Conservation (phyloP, 1,140 invertebrate species). For the Drosophila kohkoa region DNA sequence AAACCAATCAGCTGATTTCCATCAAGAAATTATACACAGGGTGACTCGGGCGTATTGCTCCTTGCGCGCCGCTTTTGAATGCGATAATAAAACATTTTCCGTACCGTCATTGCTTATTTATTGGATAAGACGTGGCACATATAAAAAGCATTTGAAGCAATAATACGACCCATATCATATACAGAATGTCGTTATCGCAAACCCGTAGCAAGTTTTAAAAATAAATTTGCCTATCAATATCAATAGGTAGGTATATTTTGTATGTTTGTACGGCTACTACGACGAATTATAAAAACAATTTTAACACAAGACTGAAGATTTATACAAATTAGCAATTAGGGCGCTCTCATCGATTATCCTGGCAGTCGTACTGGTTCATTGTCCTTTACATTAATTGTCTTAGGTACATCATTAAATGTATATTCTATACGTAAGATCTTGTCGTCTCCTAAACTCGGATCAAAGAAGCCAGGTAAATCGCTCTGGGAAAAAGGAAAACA, state of each 20-base stretch:
- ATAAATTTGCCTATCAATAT: not conserved
- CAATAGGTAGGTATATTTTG: slow-evolving; percentile 21
- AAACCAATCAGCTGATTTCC: slow-evolving; percentile 37
- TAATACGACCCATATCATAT: not conserved
- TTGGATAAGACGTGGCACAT: not conserved
- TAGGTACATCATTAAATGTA: slow-evolving; percentile 91
- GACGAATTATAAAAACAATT: slow-evolving; percentile 72
- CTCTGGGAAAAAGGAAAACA: slow-evolving; percentile 87
- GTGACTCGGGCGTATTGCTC: slow-evolving; percentile 5
- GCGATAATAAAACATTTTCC: not conserved
- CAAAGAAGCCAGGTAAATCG: slow-evolving; percentile 98
- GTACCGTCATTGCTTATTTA: slow-evolving; percentile 5
- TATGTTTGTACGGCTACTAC: slow-evolving; percentile 36
- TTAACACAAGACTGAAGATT: slow-evolving; percentile 74
- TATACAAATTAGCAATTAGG: slow-evolving; percentile 55
- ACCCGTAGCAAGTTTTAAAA: slow-evolving; percentile 2
- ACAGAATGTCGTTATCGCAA: not conserved
- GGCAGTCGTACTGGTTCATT: slow-evolving; percentile 92
- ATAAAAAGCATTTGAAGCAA: not conserved
- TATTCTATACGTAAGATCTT: slow-evolving; percentile 96
- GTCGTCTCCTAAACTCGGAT: slow-evolving; percentile 96
- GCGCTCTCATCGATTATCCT: slow-evolving; percentile 26
- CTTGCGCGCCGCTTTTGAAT: slow-evolving; percentile 11
- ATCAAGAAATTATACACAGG: slow-evolving; percentile 26
- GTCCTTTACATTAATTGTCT: slow-evolving; percentile 93